Base-by-base conservation (phyloP, 2,113 vertebrate genomes). In the Rhabdomys dilectus region DNA sequence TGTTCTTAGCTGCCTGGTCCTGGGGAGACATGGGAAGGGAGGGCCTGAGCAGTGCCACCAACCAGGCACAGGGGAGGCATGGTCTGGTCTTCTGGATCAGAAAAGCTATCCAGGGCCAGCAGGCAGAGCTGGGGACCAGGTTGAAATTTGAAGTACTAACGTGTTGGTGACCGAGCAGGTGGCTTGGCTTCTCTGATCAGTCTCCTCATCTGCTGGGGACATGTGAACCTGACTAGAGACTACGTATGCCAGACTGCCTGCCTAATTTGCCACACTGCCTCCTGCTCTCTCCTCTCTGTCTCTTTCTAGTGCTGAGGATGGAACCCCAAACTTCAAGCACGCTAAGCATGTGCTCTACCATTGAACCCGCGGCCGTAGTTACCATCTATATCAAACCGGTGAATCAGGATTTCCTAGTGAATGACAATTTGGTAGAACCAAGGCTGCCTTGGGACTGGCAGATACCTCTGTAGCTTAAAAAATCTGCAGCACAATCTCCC, bases 1-100 rank as follows among this genome's bases (percentile, higher is more conserved):
- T 99, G 98, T 99, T 99, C 99, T 99, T 99, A 98, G 99, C 99
- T 97, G 99, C 99, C 99, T 99, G 99, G 98, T 99, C 99, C 99
- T 99, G 91, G 22, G 94, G 89, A 98, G 93, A 98, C 94, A 95
- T 45, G 1, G 88, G 78, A 58, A 86, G 93, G 93, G 62, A 68
- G 85, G 88, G 17, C 95, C 95, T 97, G 89, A 97, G 97, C 56
- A 1, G 7, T 17, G 62, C 22, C 60, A 5, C 73, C 26, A 0
- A 6, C 29, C 24, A 68, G 76, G 56, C 51, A 51, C 19, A 64
- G 42, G 26, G 0, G 7, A 94, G 89, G 76, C 1, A 4, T 58
- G 19, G 9, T 36, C 92, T 3, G 53, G 48, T 53, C 53, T 13
- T 4, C 51, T 1, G n/a, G 60, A 34, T 68, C 73, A 70, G 62